These are phyloP conservation scores for Halocynthia roretzi DNA, from an alignment of 23 tunicate species.

Conservation along the genomic window DNA sequence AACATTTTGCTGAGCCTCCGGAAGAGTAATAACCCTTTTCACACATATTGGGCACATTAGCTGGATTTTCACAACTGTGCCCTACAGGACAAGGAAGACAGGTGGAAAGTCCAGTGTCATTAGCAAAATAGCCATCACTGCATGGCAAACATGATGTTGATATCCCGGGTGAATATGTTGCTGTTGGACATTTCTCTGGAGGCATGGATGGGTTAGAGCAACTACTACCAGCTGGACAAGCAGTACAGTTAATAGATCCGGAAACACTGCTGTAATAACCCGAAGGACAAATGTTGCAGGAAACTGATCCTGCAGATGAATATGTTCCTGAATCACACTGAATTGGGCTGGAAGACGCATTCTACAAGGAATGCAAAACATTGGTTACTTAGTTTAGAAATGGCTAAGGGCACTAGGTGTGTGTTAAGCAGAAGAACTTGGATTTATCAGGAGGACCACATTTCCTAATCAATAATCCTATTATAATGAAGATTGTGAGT, in stretches of 20 bases:
- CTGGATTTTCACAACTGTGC: slow-evolving; percentile 35
- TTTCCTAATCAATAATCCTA: too few species aligned
- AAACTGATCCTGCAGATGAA: slow-evolving; percentile 11
- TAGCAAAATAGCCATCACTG: slow-evolving; percentile 47
- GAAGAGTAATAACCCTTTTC: background rate
- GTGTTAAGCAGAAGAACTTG: too few species aligned
- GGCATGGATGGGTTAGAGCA: slow-evolving; percentile 32
- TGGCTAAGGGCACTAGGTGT: too few species aligned
- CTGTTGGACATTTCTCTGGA: slow-evolving; percentile 30
- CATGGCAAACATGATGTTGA: slow-evolving; percentile 39
- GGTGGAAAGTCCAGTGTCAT: slow-evolving; percentile 10
- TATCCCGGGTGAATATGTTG: slow-evolving; percentile 17
- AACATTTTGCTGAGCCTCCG: background rate
- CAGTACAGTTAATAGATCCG: slow-evolving; percentile 19
- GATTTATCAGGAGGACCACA: too few species aligned
- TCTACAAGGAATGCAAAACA: background rate
- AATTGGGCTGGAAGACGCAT: slow-evolving; percentile 10
- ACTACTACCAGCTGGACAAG: slow-evolving; percentile 44
- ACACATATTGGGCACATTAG: background rate
- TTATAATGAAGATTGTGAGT: too few species aligned
- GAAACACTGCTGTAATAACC: slow-evolving; percentile 30
- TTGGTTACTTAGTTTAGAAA: too few species aligned
- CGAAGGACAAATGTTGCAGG: slow-evolving; percentile 18
- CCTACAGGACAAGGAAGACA: slow-evolving; percentile 75
- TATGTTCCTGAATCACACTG: slow-evolving; percentile 32